Evolutionary conservation across 2,888 invertebrate genomes (phyloP), one percentile per base, ranked within the genome.

Genomic region (Heterodera filipjevi): DNA sequence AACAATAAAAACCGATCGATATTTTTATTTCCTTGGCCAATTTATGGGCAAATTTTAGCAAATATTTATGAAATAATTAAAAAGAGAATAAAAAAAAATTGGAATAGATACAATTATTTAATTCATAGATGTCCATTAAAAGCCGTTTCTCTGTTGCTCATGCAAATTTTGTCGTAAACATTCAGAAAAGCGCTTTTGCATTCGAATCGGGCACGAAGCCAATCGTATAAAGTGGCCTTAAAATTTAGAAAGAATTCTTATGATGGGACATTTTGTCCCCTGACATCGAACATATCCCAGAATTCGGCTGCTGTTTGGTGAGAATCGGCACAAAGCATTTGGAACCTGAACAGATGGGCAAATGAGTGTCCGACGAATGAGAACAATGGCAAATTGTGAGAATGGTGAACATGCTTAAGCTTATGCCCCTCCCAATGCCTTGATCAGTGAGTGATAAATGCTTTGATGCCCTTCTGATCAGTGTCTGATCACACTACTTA

Each of bases 181-280:
- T 94, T 93, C 0, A 94, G 94, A 90, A 94, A 94, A 0, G 94
- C 94, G 6, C 92, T 91, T 82, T 91, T 90, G 89, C 93, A 93
- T 74, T 92, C 87, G 27, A 93, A 90, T 22, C 91, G 87, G 14
- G 80, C 79, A 35, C 88, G 80, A 12, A 86, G 80, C 85, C 86
- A 88, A 33, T 89, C 81, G 85, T 95, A 94, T 19, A 94, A 90
- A 0, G 90, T 90, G 89, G 94, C 94, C 73, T 73, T 72, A 32
- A 44, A 49, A 27, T 3, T 71, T 32, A 22, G 27, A 49, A 27
- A 10, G 8, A 12, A 27, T 8, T 14, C 3, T 49, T 22, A 16
- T 72, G 8, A 12, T 12, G n/a, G 10, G 14, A 14, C 10, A n/a
- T 22, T 8, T 8, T n/a, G 59, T 14, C 0, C 10, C 3, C 2